Evolutionary conservation across 2,113 vertebrate species (phyloP).

Genomic region (Bos taurus): DNA sequence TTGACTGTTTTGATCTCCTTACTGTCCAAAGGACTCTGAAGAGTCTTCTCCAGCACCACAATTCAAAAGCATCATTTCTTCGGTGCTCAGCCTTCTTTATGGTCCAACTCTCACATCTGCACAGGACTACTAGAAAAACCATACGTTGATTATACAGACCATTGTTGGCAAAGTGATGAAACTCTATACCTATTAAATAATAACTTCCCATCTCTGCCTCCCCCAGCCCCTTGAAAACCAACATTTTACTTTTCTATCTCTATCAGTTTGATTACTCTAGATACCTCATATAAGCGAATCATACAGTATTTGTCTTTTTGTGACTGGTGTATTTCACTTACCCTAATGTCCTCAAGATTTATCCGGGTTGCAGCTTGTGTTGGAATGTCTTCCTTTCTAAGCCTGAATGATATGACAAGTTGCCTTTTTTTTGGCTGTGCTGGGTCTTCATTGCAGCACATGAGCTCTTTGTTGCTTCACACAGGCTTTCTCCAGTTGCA

Average conservation of each 20-base stretch:
- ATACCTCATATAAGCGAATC: background rate
- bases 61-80: background rate
- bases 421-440: background rate
- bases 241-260: background rate
- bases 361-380: background rate
- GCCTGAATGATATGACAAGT: background rate
- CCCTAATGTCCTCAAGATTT: background rate
- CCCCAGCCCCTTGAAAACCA: too few species aligned
- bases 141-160: background rate
- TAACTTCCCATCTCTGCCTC: background rate
- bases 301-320: background rate
- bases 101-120: background rate
- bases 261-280: background rate
- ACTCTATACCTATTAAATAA: background rate
- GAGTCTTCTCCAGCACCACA: background rate
- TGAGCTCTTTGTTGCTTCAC: background rate
- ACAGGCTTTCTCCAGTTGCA: background rate
- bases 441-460: background rate
- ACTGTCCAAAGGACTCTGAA: background rate
- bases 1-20: background rate
- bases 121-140: background rate
- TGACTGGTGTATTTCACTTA: background rate
- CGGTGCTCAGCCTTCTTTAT: background rate
- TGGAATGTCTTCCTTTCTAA: background rate
- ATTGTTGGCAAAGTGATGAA: background rate